Conservation (phyloP, 2,797 vertebrate species). For the Crenichthys baileyi region DNA sequence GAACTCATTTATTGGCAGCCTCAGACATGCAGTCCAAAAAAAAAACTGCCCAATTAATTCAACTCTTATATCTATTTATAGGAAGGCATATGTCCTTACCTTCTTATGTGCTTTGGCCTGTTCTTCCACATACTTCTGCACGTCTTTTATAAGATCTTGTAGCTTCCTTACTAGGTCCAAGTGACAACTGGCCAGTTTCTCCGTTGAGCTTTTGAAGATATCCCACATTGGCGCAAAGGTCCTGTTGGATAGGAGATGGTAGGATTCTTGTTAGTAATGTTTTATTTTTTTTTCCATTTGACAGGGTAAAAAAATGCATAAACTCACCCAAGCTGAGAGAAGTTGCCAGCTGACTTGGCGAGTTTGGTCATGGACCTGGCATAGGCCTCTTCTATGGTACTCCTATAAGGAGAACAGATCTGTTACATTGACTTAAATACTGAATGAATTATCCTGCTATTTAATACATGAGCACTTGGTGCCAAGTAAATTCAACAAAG, state of each 20-base stretch:
- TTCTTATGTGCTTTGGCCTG: slow-evolving; percentile 98
- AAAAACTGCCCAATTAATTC: not conserved
- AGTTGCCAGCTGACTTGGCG: slow-evolving; percentile 94
- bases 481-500: not conserved
- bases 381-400: slow-evolving; percentile 94
- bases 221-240: slow-evolving; percentile 97
- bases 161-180: slow-evolving; percentile 94
- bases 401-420: slow-evolving; percentile 73
- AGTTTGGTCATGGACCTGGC: slow-evolving; percentile 98
- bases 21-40: not conserved
- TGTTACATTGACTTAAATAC: too few species aligned
- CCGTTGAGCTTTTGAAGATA: slow-evolving; percentile 94
- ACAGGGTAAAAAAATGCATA: not conserved
- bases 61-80: not conserved
- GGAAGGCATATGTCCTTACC: slow-evolving; percentile 69
- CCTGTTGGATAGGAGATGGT: slow-evolving; percentile 63
- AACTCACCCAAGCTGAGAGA: slow-evolving; percentile 94
- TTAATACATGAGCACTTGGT: not conserved
- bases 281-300: not conserved
- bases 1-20: too few species aligned
- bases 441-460: not conserved
- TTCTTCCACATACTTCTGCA: slow-evolving; percentile 97
- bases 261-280: not conserved
- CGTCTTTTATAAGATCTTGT: slow-evolving; percentile 97
- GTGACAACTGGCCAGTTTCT: slow-evolving; percentile 94